A percentile compares a stretch with the other conserved stretches of the same genome.
Conservation (phyloP, 2,797 vertebrate genomes). For the Taenioides sp. region DNA sequence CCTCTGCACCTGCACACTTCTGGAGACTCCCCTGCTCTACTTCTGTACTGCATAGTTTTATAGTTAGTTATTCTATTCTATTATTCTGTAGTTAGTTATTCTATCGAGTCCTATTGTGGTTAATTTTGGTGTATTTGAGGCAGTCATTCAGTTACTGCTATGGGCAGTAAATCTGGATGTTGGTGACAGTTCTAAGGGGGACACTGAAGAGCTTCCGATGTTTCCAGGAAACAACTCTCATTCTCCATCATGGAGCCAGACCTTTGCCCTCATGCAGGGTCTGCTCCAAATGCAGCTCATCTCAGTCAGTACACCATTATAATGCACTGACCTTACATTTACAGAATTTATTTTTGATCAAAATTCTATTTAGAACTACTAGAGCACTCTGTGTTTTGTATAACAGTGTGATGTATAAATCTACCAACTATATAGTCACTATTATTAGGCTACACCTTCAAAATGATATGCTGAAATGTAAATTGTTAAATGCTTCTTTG, state of each 20-base stretch:
- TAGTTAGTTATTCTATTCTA: no score
- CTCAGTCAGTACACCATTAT: neutral
- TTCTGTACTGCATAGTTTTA: neutral
- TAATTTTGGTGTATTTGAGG: neutral
- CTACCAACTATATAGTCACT: no score
- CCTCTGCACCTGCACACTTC: no score
- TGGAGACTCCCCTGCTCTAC: no score
- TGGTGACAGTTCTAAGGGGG: conserved; percentile 53
- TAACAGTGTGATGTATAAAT: no score
- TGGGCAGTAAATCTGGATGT: conserved; percentile 67
- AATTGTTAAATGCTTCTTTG: no score
- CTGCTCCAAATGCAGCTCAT: conserved; percentile 11
- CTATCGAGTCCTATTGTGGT: no score
- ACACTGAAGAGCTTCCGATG: conserved; percentile 65
- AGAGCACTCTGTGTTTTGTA: no score
- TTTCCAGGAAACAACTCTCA: conserved; percentile 68
- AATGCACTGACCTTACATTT: neutral
- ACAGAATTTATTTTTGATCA: neutral
- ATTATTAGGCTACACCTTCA: no score
- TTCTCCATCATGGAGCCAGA: conserved; percentile 38
- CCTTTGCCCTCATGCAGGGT: conserved; percentile 38
- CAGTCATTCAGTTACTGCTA: neutral
- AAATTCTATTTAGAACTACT: no score
- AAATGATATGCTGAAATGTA: no score
- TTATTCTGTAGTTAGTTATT: no score